These are phyloP conservation scores for Cacoxenus indagator DNA, from an alignment of 2,888 invertebrate species.

Conservation along the genomic window DNA sequence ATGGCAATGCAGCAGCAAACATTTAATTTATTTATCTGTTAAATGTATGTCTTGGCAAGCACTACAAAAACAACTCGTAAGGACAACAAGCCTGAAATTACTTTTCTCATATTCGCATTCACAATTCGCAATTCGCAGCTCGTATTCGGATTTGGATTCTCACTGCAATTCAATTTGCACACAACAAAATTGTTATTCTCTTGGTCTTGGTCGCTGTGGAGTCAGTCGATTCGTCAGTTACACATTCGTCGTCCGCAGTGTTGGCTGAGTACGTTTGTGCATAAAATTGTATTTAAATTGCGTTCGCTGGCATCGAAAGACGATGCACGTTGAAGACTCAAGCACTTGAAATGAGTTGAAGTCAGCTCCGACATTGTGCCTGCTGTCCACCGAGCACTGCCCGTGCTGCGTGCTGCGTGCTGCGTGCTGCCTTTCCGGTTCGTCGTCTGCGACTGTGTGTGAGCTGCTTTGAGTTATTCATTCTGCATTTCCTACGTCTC, in stretches of 20 bases:
- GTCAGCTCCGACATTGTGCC: background rate
- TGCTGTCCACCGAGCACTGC: too few species aligned
- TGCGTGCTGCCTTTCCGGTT: too few species aligned
- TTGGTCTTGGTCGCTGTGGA: background rate
- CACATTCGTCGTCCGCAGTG: background rate
- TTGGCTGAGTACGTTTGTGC: background rate
- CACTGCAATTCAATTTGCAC: constrained; percentile 43
- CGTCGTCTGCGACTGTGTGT: background rate
- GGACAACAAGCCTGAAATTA: constrained; percentile 36
- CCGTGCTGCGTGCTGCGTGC: background rate
- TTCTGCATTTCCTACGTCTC: constrained; percentile 5
- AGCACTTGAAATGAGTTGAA: too few species aligned
- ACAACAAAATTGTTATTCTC: constrained; percentile 15
- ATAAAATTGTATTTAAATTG: too few species aligned
- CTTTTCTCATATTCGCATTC: constrained; percentile 30
- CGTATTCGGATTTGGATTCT: background rate
- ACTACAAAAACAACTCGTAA: background rate
- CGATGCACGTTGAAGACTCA: background rate
- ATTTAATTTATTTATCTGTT: constrained; percentile 41
- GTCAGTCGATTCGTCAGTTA: background rate
- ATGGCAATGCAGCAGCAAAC: constrained; percentile 8
- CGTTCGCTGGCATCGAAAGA: background rate
- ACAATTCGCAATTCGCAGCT: too few species aligned
- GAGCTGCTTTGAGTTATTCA: background rate
- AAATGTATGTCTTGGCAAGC: constrained; percentile 37